A percentile compares a stretch with the other conserved stretches of the same genome.
phyloP scores from a whole-genome alignment of 2,797 vertebrate genomes.

The Syndactyla subalaris region DNA sequence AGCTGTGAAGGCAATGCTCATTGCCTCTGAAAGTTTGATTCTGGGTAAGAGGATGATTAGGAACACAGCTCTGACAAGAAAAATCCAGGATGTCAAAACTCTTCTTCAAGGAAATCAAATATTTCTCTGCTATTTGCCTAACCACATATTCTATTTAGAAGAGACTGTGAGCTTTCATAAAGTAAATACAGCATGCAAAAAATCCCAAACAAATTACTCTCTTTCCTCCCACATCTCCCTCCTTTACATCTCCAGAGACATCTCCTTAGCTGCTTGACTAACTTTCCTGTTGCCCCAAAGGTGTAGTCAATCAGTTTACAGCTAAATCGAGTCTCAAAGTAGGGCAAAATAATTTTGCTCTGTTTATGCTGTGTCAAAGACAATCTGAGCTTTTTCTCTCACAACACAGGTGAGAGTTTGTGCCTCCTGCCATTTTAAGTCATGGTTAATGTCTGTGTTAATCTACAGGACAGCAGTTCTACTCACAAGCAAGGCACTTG shows the following conservation, averaged over 20 bases:
- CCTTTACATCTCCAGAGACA: not conserved
- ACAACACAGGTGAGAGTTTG: not conserved
- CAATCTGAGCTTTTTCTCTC: not conserved
- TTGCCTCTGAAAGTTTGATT: not conserved
- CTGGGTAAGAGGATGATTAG: not conserved
- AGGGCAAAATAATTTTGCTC: not conserved
- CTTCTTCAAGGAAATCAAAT: not conserved
- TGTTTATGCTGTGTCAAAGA: not conserved
- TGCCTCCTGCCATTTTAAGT: not conserved
- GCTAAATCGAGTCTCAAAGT: not conserved
- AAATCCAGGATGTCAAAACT: not conserved
- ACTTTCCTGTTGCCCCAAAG: not conserved
- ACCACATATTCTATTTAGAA: not conserved
- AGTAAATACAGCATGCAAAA: not conserved
- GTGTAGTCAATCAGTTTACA: not conserved
- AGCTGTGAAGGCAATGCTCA: not conserved
- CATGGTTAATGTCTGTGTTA: not conserved
- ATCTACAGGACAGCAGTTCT: not conserved
- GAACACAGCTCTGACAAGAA: not conserved
- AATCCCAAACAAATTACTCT: accelerated
- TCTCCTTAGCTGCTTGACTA: not conserved
- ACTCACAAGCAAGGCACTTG: not conserved
- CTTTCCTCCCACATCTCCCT: not conserved
- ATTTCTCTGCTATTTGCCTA: not conserved
- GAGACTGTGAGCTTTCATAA: not conserved